These are phyloP conservation scores for Zosterops pallidus DNA, from an alignment of 2,113 vertebrate genomes.

Conservation along the genomic window DNA sequence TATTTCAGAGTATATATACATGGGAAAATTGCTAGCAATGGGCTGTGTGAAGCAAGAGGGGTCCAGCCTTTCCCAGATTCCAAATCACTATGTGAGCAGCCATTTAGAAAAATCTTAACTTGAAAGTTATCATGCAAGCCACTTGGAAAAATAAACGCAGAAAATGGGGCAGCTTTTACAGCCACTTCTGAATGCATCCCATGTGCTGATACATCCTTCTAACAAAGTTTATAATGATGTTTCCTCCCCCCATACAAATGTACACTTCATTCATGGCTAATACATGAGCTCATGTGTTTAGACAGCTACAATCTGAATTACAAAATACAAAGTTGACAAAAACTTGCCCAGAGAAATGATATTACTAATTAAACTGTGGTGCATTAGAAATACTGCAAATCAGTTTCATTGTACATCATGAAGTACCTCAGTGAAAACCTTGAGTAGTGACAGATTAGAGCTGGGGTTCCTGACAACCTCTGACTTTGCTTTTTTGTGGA, in stretches of 20 bases:
- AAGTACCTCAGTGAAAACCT: not conserved
- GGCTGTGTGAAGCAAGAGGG: not conserved
- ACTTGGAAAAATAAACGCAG: not conserved
- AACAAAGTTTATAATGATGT: not conserved
- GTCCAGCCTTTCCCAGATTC: not conserved
- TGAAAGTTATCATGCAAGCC: not conserved
- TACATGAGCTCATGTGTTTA: slow-evolving; percentile 13
- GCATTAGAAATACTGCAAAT: slow-evolving; percentile 33
- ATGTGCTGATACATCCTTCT: not conserved
- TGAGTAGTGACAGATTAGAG: not conserved
- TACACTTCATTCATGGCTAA: not conserved
- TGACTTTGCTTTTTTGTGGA: not conserved
- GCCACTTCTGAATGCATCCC: not conserved
- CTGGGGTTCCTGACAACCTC: not conserved
- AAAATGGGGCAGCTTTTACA: not conserved
- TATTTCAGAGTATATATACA: not conserved
- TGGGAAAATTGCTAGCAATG: not conserved
- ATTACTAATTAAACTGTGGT: slow-evolving; percentile 59
- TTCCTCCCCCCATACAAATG: not conserved
- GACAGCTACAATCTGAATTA: slow-evolving; percentile 13
- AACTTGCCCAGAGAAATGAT: slow-evolving; percentile 28
- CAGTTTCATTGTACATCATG: slow-evolving; percentile 38
- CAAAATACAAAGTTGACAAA: not conserved
- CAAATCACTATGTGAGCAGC: not conserved
- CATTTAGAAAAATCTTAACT: not conserved